Conservation (phyloP, 2,888 invertebrate genomes). For the Volucella bombylans region DNA sequence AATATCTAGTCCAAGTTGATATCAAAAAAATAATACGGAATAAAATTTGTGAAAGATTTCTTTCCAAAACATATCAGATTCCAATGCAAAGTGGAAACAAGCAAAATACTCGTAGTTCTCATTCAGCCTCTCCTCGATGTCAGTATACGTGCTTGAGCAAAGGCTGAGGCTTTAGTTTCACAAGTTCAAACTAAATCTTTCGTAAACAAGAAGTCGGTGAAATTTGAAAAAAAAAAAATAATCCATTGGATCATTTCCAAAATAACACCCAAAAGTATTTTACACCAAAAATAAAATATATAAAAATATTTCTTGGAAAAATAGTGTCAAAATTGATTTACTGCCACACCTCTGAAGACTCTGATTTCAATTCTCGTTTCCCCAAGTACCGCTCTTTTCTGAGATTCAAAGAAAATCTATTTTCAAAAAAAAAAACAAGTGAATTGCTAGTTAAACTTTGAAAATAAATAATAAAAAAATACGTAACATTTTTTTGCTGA, state of each 20-base stretch:
- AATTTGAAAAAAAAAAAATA: constrained; percentile 5
- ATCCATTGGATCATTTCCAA: constrained; percentile 50
- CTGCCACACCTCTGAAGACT: constrained; percentile 23
- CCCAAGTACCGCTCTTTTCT: neutral
- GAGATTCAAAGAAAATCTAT: neutral
- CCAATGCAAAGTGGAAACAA: constrained; percentile 37
- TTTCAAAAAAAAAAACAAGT: constrained; percentile 20
- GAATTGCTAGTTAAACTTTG: neutral
- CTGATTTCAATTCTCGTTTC: constrained; percentile 1
- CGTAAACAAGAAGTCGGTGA: constrained; percentile 39
- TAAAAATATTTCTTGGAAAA: constrained; percentile 26
- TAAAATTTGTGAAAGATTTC: constrained; percentile 19
- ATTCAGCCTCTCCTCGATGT: neutral
- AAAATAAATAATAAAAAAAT: constrained; percentile 19
- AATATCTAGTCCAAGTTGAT: constrained; percentile 27
- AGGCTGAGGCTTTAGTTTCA: constrained; percentile 51
- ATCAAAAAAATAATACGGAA: neutral
- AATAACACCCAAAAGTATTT: constrained; percentile 42
- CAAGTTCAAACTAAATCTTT: constrained; percentile 23
- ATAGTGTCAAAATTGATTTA: constrained; percentile 10
- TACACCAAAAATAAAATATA: neutral
- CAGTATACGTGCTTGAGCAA: no score
- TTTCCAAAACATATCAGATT: neutral
- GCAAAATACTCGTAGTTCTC: neutral
- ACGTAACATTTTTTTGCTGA: constrained; percentile 56